phyloP scores from a whole-genome alignment of 2,888 invertebrate genomes.

The Caenorhabditis becei region DNA sequence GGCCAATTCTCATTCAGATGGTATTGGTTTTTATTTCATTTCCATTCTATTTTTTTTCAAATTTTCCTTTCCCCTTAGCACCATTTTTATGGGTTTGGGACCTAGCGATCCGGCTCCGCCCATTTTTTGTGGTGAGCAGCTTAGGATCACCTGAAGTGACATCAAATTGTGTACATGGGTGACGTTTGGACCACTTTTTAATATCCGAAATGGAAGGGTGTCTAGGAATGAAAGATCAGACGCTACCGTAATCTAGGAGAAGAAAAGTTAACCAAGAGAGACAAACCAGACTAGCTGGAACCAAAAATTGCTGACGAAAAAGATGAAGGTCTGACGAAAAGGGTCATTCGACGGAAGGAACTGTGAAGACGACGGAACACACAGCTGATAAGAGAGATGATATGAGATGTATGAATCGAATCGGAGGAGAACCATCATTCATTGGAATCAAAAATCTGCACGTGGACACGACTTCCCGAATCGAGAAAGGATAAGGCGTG shows the following conservation, averaged over 20 bases:
- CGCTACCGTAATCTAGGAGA: background rate
- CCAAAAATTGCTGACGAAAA: constrained; percentile 6
- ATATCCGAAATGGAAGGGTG: background rate
- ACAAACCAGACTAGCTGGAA: constrained; percentile 31
- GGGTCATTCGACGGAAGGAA: constrained; percentile 26
- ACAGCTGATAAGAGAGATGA: constrained; percentile 41
- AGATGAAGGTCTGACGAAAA: background rate
- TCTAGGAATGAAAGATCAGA: background rate
- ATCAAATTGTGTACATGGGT: background rate
- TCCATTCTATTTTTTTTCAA: constrained; percentile 1
- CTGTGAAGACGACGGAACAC: constrained; percentile 23
- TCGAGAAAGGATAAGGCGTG: background rate
- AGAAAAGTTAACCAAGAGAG: too few relatives aligned
- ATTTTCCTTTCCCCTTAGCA: constrained; percentile 3
- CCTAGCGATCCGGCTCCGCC: background rate
- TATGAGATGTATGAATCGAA: background rate
- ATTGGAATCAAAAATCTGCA: background rate
- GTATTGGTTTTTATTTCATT: background rate
- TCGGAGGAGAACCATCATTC: constrained; percentile 4
- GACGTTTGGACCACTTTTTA: background rate
- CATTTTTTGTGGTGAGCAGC: background rate
- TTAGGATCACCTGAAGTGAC: background rate
- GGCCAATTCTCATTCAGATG: constrained; percentile 17
- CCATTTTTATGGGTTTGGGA: background rate
- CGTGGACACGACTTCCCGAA: background rate